Evolutionary conservation across 2,113 vertebrate genomes (phyloP).

Genomic region (Porphyrio hochstetteri): DNA sequence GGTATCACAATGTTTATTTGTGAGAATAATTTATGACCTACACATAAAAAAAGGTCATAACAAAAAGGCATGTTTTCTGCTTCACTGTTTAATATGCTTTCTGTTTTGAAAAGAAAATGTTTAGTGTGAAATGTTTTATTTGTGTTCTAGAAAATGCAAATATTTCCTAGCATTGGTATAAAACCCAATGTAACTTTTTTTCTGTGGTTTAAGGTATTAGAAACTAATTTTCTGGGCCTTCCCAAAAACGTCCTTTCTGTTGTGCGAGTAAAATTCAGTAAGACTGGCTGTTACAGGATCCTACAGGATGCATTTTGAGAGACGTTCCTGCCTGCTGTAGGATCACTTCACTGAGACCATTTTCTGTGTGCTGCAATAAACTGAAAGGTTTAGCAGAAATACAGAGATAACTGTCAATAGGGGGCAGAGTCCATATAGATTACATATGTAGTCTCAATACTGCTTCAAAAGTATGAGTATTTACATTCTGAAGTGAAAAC

Average conservation of each 20-base stretch:
- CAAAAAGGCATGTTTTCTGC: neutral
- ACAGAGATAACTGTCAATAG: neutral
- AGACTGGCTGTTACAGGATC: neutral
- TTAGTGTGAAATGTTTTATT: neutral
- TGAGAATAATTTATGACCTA: neutral
- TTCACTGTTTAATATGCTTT: neutral
- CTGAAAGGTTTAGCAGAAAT: neutral
- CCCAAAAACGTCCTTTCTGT: neutral
- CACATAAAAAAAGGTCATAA: neutral
- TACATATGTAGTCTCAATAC: neutral
- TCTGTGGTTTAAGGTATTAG: neutral
- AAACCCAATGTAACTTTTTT: neutral
- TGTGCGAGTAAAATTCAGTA: neutral
- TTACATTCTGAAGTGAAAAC: neutral
- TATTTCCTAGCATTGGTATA: neutral
- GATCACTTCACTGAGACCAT: neutral
- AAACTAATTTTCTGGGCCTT: neutral
- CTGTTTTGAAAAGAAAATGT: neutral
- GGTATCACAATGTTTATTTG: neutral
- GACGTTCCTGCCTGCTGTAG: neutral
- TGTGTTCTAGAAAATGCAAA: neutral
- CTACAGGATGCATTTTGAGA: neutral
- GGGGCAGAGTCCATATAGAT: neutral
- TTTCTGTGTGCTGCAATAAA: neutral
- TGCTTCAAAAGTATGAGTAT: neutral